Evolutionary conservation across 1,140 invertebrate genomes (phyloP), one percentile per base, ranked within the genome.

Genomic region (Hycleus phaleratus): DNA sequence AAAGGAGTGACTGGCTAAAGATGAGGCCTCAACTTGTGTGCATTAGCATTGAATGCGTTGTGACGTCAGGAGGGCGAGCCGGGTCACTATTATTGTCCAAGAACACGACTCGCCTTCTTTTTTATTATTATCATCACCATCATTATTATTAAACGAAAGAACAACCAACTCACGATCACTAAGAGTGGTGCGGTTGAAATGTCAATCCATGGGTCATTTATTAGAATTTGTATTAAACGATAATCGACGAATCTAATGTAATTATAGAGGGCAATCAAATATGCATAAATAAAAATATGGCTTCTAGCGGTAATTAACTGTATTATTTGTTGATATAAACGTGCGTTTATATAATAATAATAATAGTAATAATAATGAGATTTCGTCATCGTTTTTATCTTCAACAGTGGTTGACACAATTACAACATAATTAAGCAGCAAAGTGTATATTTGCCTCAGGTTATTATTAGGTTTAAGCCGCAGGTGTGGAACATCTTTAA

Each of bases 51-150:
- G 66, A 68, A 68, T 68, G 3, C 32, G 53, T 54, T 25, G 56
- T 68, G 62, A 68, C 64, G 66, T 68, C 66, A 68, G 49, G 58
- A 66, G 61, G 66, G 66, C 66, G 66, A 68, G 66, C 58, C 66
- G 56, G 66, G 66, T 68, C 66, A 68, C 58, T 57, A 68, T 32
- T 32, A 32, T 68, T 68, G 66, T 68, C 64, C 66, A 63, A 53
- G 42, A 53, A 53, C 51, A 53, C 51, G 51, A 53, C 51, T 53
- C 51, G 44, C 51, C 51, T 53, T 53, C 51, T 53, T 45, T 45
- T 53, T 32, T 32, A 7, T 32, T 32, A 32, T 32, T 32, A 5
- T 32, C 32, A 32, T 32, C 7, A 18, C 18, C 18, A 18, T 18
- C 18, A 18, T 18, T 18, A 18, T 18, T 18, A 18, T 18, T 18